Evolutionary conservation across 2,113 vertebrate species (phyloP), one percentile per base, ranked within the genome.

Genomic region (Stigmatopora argus): DNA sequence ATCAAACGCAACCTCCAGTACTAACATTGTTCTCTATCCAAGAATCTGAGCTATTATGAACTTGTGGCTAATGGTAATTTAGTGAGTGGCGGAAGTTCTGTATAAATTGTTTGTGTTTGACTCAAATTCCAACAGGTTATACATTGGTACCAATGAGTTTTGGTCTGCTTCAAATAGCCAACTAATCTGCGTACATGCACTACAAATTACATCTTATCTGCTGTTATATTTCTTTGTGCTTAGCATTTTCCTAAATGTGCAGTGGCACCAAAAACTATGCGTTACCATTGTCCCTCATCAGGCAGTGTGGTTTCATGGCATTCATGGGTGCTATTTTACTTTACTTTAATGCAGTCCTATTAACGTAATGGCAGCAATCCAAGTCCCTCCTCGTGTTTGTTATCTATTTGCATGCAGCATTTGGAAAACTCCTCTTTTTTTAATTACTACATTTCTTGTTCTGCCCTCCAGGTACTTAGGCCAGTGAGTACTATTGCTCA

Each of bases 321-420:
- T 52, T 52, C 3, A 2, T 21, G 1, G n/a, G n/a, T 77, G 79
- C 64, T 75, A 75, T 71, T 81, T 64, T 31, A 31, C 26, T 62
- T 75, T 69, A 46, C 26, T 47, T 62, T 73, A 80, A 81, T 73
- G 76, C 57, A 69, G 49, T 59, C 73, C 46, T 72, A 75, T 74
- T 70, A 77, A 64, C 76, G 79, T 67, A 78, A 83, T 69, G 65
- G 74, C 75, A 65, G 65, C 71, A 73, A 84, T 76, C 79, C 76
- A 78, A 71, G 78, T 66, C 66, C 47, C 66, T 53, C 35, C 18
- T 31, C 3, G 15, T 62, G 61, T 51, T 74, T 66, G 55, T 58
- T 35, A 15, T 58, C 15, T 78, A 82, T 74, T 68, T 58, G 64
- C 69, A 48, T 21, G 12, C 41, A 79, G 65, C 73, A 78, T 82